These are phyloP conservation scores for Paracyclopina nana DNA, from an alignment of 1,140 invertebrate species.

Conservation along the genomic window DNA sequence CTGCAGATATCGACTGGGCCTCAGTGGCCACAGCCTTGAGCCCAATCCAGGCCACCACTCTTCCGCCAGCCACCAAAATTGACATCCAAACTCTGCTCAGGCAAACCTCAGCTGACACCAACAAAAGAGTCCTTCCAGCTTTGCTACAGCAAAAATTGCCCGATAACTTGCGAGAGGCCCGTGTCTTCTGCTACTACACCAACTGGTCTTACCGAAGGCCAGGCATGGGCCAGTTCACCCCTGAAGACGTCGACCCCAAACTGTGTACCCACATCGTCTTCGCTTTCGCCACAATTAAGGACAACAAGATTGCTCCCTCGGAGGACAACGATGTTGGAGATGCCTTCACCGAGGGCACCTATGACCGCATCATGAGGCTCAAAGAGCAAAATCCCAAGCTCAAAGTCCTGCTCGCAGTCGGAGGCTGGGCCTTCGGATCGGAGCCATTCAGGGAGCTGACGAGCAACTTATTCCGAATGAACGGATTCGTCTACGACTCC, in stretches of 20 bases:
- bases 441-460: conserved; percentile 80
- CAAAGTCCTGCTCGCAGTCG: conserved; percentile 73
- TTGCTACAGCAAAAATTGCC: not conserved
- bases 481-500: conserved; percentile 80
- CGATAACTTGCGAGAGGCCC: conserved; percentile 27
- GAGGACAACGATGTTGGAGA: conserved; percentile 42
- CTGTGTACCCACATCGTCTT: conserved; percentile 84
- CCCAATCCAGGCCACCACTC: conserved; percentile 30
- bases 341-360: conserved; percentile 39
- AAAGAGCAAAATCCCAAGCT: conserved; percentile 73
- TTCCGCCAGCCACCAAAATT: conserved; percentile 57
- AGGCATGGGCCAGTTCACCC: conserved; percentile 58
- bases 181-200: conserved; percentile 79
- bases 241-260: conserved; percentile 59
- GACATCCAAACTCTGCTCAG: conserved; percentile 46
- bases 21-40: conserved; percentile 36
- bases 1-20: conserved; percentile 29
- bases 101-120: conserved; percentile 26
- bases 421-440: conserved; percentile 82
- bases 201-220: conserved; percentile 81
- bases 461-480: conserved; percentile 73
- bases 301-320: conserved; percentile 49
- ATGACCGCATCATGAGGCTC: conserved; percentile 54
- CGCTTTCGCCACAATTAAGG: conserved; percentile 57
- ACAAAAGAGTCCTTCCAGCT: conserved; percentile 1